Conservation (phyloP, 2,888 invertebrate species). For the Corythucha ciliata region DNA sequence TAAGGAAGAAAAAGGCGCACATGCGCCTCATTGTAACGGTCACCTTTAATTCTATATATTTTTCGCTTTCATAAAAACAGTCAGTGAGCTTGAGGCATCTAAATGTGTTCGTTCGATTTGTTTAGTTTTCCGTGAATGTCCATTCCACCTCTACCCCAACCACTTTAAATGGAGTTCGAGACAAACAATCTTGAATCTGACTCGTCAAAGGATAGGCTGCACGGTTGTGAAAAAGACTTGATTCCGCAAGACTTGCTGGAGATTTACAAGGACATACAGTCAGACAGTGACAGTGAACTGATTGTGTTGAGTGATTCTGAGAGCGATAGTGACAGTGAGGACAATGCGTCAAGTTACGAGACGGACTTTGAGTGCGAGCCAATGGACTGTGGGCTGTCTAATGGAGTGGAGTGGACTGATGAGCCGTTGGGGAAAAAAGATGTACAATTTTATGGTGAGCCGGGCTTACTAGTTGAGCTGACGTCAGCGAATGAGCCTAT, state of each 20-base stretch:
- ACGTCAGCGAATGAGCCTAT: conserved; percentile 13
- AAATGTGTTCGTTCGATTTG: conserved; percentile 4
- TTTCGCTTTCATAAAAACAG: conserved; percentile 16
- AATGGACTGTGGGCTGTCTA: not conserved
- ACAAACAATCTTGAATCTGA: not conserved
- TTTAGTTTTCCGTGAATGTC: not conserved
- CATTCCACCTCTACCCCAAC: not conserved
- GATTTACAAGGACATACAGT: conserved; percentile 23
- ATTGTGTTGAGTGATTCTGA: conserved; percentile 23
- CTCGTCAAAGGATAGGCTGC: not conserved
- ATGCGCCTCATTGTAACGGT: conserved; percentile 25
- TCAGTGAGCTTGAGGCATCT: conserved; percentile 22
- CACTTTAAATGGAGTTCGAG: not conserved
- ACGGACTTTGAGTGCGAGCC: conserved; percentile 18
- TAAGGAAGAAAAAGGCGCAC: conserved; percentile 23
- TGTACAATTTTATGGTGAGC: conserved; percentile 8
- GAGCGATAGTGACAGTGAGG: conserved; percentile 18
- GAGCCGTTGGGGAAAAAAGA: conserved; percentile 12
- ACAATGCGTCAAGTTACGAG: conserved; percentile 20
- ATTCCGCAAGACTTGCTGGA: conserved; percentile 22
- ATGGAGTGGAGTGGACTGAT: conserved; percentile 17
- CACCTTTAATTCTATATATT: conserved; percentile 25
- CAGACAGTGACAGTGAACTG: conserved; percentile 20
- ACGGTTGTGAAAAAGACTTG: conserved; percentile 9
- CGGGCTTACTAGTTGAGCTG: conserved; percentile 5